A percentile compares a stretch with the other conserved stretches of the same genome.
phyloP scores from a whole-genome alignment of 2,797 vertebrate species.

The Huso huso region DNA sequence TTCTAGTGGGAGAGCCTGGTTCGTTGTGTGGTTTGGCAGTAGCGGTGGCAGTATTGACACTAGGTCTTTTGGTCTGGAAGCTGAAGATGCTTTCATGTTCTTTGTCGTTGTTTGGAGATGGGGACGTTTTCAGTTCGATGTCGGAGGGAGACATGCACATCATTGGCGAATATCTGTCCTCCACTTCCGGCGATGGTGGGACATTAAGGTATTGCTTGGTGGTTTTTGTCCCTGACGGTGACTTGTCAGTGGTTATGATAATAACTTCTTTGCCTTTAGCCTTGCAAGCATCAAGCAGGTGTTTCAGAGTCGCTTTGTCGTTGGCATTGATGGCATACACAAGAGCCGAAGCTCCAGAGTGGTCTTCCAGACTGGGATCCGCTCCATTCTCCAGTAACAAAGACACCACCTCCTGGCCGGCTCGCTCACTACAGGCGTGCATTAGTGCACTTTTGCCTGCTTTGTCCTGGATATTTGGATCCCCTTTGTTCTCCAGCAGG shows the following conservation, averaged over 20 bases:
- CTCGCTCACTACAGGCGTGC: constrained; percentile 67
- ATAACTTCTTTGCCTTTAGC: constrained; percentile 88
- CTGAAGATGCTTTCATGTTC: constrained; percentile 50
- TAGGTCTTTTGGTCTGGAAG: constrained; percentile 52
- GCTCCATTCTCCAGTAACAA: constrained; percentile 66
- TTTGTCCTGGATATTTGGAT: constrained; percentile 81
- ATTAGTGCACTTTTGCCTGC: constrained; percentile 67
- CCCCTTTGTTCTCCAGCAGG: constrained; percentile 69
- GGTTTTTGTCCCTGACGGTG: constrained; percentile 66
- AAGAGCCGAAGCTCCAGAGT: constrained; percentile 71
- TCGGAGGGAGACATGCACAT: constrained; percentile 60
- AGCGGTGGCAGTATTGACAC: constrained; percentile 16
- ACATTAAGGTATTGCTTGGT: constrained; percentile 77
- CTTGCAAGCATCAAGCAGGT: constrained; percentile 77
- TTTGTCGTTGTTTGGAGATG: constrained; percentile 35
- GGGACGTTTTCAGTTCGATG: constrained; percentile 41
- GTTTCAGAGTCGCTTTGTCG: constrained; percentile 66
- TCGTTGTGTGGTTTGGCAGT: constrained; percentile 47
- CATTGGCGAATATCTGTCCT: constrained; percentile 43
- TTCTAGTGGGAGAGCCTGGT: constrained; percentile 51
- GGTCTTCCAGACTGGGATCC: constrained; percentile 80
- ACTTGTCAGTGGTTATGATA: constrained; percentile 83
- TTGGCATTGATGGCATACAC: constrained; percentile 78
- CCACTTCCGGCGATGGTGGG: constrained; percentile 64
- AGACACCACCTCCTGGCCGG: constrained; percentile 67